A percentile compares a stretch with the other conserved stretches of the same genome.
Evolutionary conservation across 2,113 vertebrate genomes (phyloP).

Genomic region (Hippolais icterina): DNA sequence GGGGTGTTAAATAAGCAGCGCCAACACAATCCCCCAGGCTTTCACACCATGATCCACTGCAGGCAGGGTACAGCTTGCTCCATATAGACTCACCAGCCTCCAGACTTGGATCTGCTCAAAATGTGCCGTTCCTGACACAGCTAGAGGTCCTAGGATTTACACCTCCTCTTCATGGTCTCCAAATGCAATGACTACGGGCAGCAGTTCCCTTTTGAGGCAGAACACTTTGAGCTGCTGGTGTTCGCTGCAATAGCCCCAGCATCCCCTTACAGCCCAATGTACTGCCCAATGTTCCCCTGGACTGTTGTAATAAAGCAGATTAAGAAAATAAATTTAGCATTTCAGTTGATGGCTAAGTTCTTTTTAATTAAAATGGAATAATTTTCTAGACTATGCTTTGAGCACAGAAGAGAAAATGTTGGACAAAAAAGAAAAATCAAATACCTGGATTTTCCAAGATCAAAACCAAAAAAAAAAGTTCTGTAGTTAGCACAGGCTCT

Average conservation of each 20-base stretch:
- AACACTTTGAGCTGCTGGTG: background rate
- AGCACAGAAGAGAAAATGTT: background rate
- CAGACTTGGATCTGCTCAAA: background rate
- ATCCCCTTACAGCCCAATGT: background rate
- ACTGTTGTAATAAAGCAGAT: background rate
- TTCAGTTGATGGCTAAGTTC: background rate
- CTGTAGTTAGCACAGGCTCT: background rate
- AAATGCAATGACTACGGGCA: background rate
- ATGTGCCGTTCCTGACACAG: background rate
- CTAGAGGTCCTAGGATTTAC: background rate
- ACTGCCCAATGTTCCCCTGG: background rate
- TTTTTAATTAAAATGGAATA: conserved; percentile 26
- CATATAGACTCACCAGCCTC: background rate
- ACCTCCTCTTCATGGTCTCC: background rate
- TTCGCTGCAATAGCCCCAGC: background rate
- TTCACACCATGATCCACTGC: background rate
- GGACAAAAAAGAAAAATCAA: background rate
- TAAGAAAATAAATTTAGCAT: background rate
- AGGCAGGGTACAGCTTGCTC: background rate
- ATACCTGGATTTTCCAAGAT: background rate
- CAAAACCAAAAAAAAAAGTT: background rate
- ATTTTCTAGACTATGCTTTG: background rate
- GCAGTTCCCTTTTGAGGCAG: background rate
- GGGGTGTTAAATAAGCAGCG: background rate
- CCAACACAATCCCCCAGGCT: background rate